A percentile compares a stretch with the other conserved stretches of the same genome.
These are phyloP conservation scores for Irena cyanogastra DNA, from an alignment of 2,113 vertebrate genomes.

Conservation along the genomic window DNA sequence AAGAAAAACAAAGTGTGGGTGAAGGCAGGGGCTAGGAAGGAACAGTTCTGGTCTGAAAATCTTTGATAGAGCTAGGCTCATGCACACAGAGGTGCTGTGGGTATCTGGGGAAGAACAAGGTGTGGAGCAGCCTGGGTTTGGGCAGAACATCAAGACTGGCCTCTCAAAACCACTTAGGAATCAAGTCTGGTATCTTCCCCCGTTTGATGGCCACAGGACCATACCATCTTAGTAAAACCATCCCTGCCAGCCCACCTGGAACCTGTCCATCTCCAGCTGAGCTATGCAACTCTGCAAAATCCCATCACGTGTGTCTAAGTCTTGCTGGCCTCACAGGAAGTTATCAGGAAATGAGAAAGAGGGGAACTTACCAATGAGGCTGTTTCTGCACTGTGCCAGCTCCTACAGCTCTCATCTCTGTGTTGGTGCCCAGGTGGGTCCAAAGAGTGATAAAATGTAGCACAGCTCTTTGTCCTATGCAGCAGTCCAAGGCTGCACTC, in stretches of 20 bases:
- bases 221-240: not conserved
- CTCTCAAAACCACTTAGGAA: not conserved
- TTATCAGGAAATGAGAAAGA: not conserved
- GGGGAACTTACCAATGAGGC: not conserved
- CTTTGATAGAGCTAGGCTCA: not conserved
- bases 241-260: not conserved
- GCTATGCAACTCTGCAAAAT: not conserved
- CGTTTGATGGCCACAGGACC: not conserved
- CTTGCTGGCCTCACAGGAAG: not conserved
- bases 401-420: not conserved
- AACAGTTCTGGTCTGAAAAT: not conserved
- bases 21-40: not conserved
- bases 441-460: not conserved
- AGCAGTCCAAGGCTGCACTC: not conserved
- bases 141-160: not conserved
- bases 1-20: not conserved
- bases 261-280: not conserved
- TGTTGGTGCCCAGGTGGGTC: not conserved
- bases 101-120: not conserved
- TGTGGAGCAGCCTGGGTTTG: not conserved
- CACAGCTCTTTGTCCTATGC: not conserved
- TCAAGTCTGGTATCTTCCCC: not conserved
- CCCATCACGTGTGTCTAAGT: not conserved
- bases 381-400: not conserved
- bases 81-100: not conserved